Conservation (phyloP, 1,140 invertebrate genomes). For the Charaxes varanes region DNA sequence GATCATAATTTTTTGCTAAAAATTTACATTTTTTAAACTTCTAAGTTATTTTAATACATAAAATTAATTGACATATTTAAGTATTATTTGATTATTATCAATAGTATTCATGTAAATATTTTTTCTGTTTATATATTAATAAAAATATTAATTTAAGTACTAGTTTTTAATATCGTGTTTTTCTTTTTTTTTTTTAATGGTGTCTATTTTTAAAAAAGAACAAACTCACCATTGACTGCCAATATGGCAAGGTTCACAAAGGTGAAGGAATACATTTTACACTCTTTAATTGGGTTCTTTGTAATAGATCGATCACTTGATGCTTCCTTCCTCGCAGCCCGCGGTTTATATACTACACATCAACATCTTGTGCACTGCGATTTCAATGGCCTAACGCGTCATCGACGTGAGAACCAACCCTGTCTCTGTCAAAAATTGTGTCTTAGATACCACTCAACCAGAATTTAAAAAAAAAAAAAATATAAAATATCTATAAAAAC, state of each 20-base stretch:
- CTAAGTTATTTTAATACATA: too few relatives aligned
- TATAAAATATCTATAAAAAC: too few relatives aligned
- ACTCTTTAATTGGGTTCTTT: constrained; percentile 26
- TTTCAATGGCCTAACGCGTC: constrained; percentile 60
- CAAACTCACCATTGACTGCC: constrained; percentile 48
- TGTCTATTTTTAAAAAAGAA: too few relatives aligned
- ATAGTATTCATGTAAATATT: too few relatives aligned
- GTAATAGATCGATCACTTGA: constrained; percentile 27
- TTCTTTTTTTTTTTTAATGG: constrained; percentile 19
- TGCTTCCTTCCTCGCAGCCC: constrained; percentile 43
- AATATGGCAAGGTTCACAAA: constrained; percentile 37
- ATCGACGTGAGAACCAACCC: constrained; percentile 56
- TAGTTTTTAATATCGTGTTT: neutral
- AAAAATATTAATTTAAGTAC: constrained; percentile 7
- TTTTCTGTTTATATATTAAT: too few relatives aligned
- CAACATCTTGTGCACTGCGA: constrained; percentile 40
- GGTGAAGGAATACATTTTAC: constrained; percentile 30
- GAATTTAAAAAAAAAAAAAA: too few relatives aligned
- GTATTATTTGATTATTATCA: too few relatives aligned
- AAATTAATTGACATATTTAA: too few relatives aligned
- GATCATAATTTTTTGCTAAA: too few relatives aligned
- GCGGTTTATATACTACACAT: constrained; percentile 63
- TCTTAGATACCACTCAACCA: too few relatives aligned
- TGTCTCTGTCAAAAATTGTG: too few relatives aligned
- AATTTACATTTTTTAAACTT: too few relatives aligned